Percentiles rank a stretch among this genome's conserved stretches.
These are phyloP conservation scores for Cassiopea xamachana DNA, from an alignment of 30 jellyfish, hydroid and myxozoan species.

Conservation along the genomic window DNA sequence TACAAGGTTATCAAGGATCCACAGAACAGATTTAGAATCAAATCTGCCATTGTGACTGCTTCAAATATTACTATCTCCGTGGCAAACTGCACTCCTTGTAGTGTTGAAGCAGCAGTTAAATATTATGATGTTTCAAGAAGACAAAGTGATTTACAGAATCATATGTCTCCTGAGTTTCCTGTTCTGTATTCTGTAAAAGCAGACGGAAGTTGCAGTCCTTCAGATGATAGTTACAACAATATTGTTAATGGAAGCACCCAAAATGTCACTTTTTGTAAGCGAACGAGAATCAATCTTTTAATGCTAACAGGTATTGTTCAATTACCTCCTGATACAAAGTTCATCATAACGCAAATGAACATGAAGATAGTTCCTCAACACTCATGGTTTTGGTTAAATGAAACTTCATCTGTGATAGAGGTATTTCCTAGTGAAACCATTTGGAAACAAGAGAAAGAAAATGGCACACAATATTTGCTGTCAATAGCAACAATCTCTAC, in stretches of 20 bases:
- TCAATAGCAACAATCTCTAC: constrained; percentile 13
- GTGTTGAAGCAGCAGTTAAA: neutral
- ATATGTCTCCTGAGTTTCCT: constrained; percentile 56
- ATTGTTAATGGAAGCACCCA: constrained; percentile 12
- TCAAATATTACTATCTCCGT: neutral
- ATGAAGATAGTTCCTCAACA: constrained; percentile 50
- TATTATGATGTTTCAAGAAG: neutral
- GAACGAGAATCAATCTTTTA: constrained; percentile 7
- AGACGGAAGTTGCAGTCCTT: constrained; percentile 11
- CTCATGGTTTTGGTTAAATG: constrained; percentile 85
- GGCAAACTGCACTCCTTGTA: constrained; percentile 40
- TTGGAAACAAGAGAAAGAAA: constrained; percentile 38
- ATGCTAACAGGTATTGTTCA: neutral
- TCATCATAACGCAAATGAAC: constrained; percentile 1
- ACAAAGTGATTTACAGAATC: constrained; percentile 7
- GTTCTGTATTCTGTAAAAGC: neutral
- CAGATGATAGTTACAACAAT: neutral
- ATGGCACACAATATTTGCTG: constrained; percentile 42
- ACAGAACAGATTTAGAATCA: constrained; percentile 28
- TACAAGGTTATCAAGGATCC: constrained; percentile 30
- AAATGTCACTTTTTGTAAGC: constrained; percentile 45
- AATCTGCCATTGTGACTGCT: neutral
- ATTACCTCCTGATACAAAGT: constrained; percentile 14
- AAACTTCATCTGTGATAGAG: constrained; percentile 18
- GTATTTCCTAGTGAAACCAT: constrained; percentile 41